Evolutionary conservation across 2,888 invertebrate species (phyloP).

Genomic region (Sphaerophoria rueppellii): DNA sequence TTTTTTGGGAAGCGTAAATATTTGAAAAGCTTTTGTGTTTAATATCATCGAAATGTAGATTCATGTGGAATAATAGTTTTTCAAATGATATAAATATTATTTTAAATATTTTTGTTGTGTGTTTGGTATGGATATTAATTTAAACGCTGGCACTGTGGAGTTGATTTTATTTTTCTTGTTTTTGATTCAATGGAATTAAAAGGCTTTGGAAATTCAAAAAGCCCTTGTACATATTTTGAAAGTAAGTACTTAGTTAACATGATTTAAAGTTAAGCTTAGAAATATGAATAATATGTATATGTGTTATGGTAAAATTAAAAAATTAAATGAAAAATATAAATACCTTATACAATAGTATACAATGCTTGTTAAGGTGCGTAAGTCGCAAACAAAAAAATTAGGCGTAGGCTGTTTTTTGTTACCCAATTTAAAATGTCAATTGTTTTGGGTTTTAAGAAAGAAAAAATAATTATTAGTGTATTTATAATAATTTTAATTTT

Average conservation of each 20-base stretch:
- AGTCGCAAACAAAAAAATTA: slow-evolving; percentile 10
- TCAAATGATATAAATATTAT: neutral
- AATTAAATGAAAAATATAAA: neutral
- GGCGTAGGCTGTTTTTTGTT: slow-evolving; percentile 28
- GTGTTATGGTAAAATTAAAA: slow-evolving; percentile 7
- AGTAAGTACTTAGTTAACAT: slow-evolving; percentile 45
- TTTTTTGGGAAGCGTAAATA: neutral
- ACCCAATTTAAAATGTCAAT: slow-evolving; percentile 46
- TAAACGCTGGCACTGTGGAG: slow-evolving; percentile 8
- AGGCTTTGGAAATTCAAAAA: slow-evolving; percentile 22
- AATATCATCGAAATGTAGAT: neutral
- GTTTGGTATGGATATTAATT: neutral
- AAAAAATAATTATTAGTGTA: neutral
- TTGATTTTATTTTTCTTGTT: slow-evolving; percentile 4
- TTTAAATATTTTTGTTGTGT: neutral
- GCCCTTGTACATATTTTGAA: slow-evolving; percentile 54
- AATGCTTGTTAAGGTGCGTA: slow-evolving; percentile 35
- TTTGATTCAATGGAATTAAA: neutral
- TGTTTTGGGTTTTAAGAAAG: slow-evolving; percentile 7
- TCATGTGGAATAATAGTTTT: neutral
- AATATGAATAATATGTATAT: neutral
- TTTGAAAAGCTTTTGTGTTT: neutral
- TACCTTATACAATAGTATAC: slow-evolving; percentile 54
- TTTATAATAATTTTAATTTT: too few relatives aligned
- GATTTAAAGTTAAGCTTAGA: slow-evolving; percentile 23